Evolutionary conservation across 1,140 invertebrate species (phyloP).

Genomic region (Uloborus diversus): DNA sequence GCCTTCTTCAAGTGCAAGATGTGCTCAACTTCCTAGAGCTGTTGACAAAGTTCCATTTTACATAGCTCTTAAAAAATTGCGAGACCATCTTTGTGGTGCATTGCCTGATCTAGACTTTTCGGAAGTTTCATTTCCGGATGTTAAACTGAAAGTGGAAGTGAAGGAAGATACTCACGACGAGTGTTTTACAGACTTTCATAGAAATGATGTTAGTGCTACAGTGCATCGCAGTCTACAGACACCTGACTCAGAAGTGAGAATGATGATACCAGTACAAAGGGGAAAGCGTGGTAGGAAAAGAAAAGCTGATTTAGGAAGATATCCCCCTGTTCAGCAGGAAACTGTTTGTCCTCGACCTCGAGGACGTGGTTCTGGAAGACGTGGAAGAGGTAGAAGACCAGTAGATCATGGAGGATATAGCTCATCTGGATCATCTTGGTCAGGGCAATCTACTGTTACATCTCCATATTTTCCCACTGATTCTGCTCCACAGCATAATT

Average conservation of each 20-base stretch:
- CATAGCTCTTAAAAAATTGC: conserved; percentile 90
- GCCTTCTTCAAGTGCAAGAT: conserved; percentile 96
- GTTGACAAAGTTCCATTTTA: conserved; percentile 98
- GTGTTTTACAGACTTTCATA: conserved; percentile 26
- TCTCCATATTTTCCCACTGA: conserved; percentile 44
- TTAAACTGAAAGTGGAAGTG: conserved; percentile 52
- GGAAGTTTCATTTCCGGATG: conserved; percentile 84
- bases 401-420: conserved; percentile 46
- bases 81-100: conserved; percentile 93
- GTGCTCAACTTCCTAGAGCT: conserved; percentile 92
- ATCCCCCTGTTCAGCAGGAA: conserved; percentile 35
- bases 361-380: conserved; percentile 42
- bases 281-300: conserved; percentile 41
- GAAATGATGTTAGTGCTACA: conserved; percentile 50
- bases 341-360: conserved; percentile 21
- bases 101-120: conserved; percentile 86
- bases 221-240: conserved; percentile 46
- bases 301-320: conserved; percentile 41
- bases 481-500: conserved; percentile 36
- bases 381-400: conserved; percentile 44
- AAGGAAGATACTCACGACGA: conserved; percentile 54
- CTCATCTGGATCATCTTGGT: conserved; percentile 43
- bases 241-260: conserved; percentile 35
- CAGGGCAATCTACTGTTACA: conserved; percentile 42
- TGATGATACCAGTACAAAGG: conserved; percentile 46